Conservation (phyloP, 1,140 invertebrate genomes). For the Cydia splendana region DNA sequence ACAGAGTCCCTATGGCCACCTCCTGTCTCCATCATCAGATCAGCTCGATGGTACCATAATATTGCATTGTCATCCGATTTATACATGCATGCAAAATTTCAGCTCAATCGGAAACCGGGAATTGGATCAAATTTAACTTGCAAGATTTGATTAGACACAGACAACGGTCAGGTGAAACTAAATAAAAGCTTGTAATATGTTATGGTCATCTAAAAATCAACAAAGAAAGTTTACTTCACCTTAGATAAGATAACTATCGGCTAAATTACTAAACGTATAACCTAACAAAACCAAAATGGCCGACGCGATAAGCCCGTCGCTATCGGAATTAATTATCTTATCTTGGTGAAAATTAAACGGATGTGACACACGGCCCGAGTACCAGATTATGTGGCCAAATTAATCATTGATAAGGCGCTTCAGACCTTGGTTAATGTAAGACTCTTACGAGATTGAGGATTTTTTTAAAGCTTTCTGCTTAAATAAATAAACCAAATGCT, state of each 20-base stretch:
- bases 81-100: too few species aligned
- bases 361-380: constrained; percentile 58
- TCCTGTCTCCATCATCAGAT: too few species aligned
- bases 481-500: background rate
- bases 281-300: constrained; percentile 36
- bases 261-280: constrained; percentile 19
- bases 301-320: constrained; percentile 41
- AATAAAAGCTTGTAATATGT: too few species aligned
- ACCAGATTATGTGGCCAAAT: constrained; percentile 68
- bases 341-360: constrained; percentile 67
- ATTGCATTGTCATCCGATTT: too few species aligned
- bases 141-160: too few species aligned
- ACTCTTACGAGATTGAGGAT: background rate
- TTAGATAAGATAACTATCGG: constrained; percentile 13
- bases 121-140: too few species aligned
- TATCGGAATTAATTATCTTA: constrained; percentile 65
- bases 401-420: constrained; percentile 66
- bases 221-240: constrained; percentile 24
- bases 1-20: too few species aligned
- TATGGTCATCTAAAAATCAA: background rate
- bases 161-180: too few species aligned
- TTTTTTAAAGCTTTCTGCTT: background rate
- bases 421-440: background rate
- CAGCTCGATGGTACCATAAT: too few species aligned
- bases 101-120: too few species aligned